These are phyloP conservation scores for Melipona quadrifasciata DNA, from an alignment of 1,140 invertebrate species.

Conservation along the genomic window DNA sequence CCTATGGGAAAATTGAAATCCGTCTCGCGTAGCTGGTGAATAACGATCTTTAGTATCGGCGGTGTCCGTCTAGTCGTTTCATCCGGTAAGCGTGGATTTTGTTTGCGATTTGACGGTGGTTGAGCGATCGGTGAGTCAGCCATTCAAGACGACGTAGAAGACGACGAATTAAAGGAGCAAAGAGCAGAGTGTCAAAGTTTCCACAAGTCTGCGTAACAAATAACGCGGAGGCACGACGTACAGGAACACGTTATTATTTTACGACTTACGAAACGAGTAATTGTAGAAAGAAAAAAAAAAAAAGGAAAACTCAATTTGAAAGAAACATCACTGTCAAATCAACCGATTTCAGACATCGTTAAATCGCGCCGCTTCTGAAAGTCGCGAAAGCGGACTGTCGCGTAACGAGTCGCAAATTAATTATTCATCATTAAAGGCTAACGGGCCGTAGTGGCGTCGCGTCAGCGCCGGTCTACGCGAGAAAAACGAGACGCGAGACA, in stretches of 20 bases:
- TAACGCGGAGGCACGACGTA: neutral
- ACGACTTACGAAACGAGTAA: neutral
- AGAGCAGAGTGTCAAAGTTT: neutral
- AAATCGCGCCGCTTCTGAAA: neutral
- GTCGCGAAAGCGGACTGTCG: neutral
- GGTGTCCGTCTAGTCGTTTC: neutral
- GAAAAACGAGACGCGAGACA: slow-evolving; percentile 59
- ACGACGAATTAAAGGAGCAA: neutral
- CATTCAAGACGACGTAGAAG: neutral
- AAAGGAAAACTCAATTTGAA: neutral
- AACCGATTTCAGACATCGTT: neutral
- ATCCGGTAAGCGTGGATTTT: neutral
- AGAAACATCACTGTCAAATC: slow-evolving; percentile 9
- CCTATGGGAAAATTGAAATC: slow-evolving; percentile 49
- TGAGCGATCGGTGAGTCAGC: neutral
- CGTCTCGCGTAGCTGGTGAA: neutral
- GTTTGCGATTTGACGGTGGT: too few relatives aligned
- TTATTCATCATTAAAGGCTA: slow-evolving; percentile 66
- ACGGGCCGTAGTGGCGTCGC: slow-evolving; percentile 46
- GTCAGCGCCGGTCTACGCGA: slow-evolving; percentile 40
- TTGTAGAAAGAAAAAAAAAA: neutral
- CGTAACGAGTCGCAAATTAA: slow-evolving; percentile 65
- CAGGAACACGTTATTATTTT: neutral
- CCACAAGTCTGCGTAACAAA: neutral
- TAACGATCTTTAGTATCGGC: neutral